Base-by-base conservation (phyloP, 2,113 vertebrate genomes). In the Pao palembangensis region DNA sequence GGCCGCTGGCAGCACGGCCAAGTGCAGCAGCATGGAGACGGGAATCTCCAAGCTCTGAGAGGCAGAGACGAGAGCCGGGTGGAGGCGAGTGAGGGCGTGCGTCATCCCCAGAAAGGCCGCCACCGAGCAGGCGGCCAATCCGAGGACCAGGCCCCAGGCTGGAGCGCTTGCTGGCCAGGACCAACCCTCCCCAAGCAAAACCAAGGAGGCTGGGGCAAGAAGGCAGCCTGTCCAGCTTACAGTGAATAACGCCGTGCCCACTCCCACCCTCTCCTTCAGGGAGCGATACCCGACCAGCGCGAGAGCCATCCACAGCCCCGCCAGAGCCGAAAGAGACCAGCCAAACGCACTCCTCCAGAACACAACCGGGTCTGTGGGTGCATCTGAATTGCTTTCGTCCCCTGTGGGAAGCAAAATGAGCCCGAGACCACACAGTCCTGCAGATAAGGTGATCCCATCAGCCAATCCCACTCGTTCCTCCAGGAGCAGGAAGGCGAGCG, bases 201-300 rank as follows among this genome's bases (percentile, higher is more conserved):
- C 93, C 92, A 96, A 88, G 54, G 94, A 93, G 31, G 91, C 94
- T 0, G 89, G 81, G 64, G 95, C 90, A 79, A 95, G 93, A 41
- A 93, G 69, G 2, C 91, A 94, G 72, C 95, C 93, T 0, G 93
- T 97, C 95, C 95, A 98, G 21, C 95, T 94, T 18, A 97, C 95
- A 18, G 94, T 95, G 84, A 98, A 97, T 11, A 98, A 89, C 3
- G 94, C 95, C 0, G 93, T 95, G 85, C 93, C 94, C 76, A 97
- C 93, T 72, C 94, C 94, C 60, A 96, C 87, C 71, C 89, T 92
- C 59, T 96, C 95, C 77, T 93, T 95, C 75, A 97, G 92, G 51
- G 95, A 95, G 21, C 94, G 93, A 51, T 96, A 98, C 23, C 95
- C 88, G n/a, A 96, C 95, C 90, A 97, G 92, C 0, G 95, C 94